Percentiles rank a stretch among this genome's conserved stretches.
Conservation (phyloP, 2,888 invertebrate genomes). For the Trissolcus brochymenae region DNA sequence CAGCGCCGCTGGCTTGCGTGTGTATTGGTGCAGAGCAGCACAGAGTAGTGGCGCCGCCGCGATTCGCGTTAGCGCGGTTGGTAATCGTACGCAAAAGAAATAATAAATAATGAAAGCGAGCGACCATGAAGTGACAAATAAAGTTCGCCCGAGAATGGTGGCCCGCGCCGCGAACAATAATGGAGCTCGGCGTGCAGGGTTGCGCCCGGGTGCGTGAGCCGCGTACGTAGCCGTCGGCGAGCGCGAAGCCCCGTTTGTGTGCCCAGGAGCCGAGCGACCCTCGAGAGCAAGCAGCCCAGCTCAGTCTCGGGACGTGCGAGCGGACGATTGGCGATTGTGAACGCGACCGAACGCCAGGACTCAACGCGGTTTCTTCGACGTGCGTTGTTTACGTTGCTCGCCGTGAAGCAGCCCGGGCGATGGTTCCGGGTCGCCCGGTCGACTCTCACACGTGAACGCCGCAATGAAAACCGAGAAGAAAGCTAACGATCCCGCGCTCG, state of each 20-base stretch:
- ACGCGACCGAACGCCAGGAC: constrained; percentile 5
- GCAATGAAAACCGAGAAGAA: constrained; percentile 76
- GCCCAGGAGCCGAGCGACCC: constrained; percentile 17
- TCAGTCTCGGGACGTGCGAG: constrained; percentile 7
- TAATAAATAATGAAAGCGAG: constrained; percentile 76
- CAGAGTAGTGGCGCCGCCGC: constrained; percentile 16
- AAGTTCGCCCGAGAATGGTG: constrained; percentile 73
- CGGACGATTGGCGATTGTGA: background rate
- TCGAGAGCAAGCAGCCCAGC: constrained; percentile 12
- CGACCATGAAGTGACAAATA: constrained; percentile 76
- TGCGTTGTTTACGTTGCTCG: constrained; percentile 6
- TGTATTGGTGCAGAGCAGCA: constrained; percentile 9
- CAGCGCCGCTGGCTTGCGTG: constrained; percentile 13
- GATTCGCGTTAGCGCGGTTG: constrained; percentile 65
- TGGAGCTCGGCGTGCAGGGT: constrained; percentile 31
- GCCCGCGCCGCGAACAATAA: constrained; percentile 64
- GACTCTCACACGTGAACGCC: constrained; percentile 16
- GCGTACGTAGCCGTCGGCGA: constrained; percentile 31
- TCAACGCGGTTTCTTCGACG: constrained; percentile 1
- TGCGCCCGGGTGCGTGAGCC: constrained; percentile 40
- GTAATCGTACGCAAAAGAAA: constrained; percentile 75
- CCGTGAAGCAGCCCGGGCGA: constrained; percentile 24
- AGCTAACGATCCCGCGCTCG: constrained; percentile 72
- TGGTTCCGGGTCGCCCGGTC: constrained; percentile 28
- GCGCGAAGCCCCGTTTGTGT: constrained; percentile 13